Percentiles rank a stretch among this genome's conserved stretches.
Evolutionary conservation across 1,140 invertebrate genomes (phyloP).

Genomic region (Antheraea pernyi): DNA sequence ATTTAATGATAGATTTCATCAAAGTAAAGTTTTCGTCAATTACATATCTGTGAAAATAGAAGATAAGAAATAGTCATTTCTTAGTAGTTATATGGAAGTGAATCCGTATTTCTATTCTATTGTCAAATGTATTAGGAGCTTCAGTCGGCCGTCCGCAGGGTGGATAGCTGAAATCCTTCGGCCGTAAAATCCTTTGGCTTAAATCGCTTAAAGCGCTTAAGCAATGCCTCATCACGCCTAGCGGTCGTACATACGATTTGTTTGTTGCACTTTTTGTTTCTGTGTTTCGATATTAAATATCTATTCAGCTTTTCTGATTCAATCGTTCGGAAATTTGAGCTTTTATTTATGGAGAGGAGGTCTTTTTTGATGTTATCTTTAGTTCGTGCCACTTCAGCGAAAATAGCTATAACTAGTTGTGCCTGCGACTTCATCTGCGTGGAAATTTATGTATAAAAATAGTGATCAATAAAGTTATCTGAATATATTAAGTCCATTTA

Average conservation of each 20-base stretch:
- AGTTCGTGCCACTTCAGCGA: no score
- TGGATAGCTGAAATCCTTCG: conserved; percentile 64
- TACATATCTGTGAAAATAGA: no score
- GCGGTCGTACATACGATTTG: conserved; percentile 44
- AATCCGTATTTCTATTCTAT: not conserved
- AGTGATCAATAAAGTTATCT: no score
- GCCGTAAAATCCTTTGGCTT: conserved; percentile 76
- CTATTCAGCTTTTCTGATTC: conserved; percentile 22
- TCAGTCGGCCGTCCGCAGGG: conserved; percentile 53
- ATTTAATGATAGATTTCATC: no score
- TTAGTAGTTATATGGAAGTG: not conserved
- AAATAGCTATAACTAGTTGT: not conserved
- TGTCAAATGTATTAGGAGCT: conserved; percentile 39
- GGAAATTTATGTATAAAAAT: no score
- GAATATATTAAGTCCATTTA: no score
- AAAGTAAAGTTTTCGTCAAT: no score
- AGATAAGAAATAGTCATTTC: no score
- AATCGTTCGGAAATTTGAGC: conserved; percentile 12
- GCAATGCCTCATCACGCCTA: conserved; percentile 58
- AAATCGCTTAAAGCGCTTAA: conserved; percentile 70
- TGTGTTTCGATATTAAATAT: conserved; percentile 39
- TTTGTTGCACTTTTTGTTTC: conserved; percentile 55
- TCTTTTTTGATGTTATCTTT: not conserved
- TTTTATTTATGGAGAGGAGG: not conserved
- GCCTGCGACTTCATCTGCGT: no score